A percentile compares a stretch with the other conserved stretches of the same genome.
These are phyloP conservation scores for Tachysurus vachellii DNA, from an alignment of 2,113 vertebrate genomes.

Conservation along the genomic window DNA sequence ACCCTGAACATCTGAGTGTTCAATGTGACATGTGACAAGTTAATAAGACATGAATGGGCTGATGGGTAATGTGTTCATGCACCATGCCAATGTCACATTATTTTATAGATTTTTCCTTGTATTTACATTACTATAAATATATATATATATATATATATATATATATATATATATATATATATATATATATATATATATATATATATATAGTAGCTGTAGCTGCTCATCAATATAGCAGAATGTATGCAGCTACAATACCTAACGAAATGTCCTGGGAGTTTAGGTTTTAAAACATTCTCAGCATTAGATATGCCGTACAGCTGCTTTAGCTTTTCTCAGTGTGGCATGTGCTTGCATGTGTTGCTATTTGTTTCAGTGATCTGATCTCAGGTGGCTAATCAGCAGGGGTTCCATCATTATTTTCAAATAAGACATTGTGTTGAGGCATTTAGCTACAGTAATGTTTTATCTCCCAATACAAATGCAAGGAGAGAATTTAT, in stretches of 20 bases:
- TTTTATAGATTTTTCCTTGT: background rate
- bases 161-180: too few relatives aligned
- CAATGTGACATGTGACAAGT: too few relatives aligned
- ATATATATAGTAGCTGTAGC: too few relatives aligned
- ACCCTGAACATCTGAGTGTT: too few relatives aligned
- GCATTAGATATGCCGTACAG: background rate
- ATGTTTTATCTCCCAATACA: slow-evolving; percentile 1
- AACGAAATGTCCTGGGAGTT: background rate
- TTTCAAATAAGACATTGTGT: slow-evolving; percentile 21
- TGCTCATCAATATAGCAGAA: background rate
- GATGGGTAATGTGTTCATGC: too few relatives aligned
- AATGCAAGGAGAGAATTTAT: background rate
- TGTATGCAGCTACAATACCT: background rate
- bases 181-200: too few relatives aligned
- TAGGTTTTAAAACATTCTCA: background rate
- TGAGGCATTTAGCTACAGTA: slow-evolving; percentile 22
- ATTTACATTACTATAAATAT: background rate
- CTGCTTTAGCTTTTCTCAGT: background rate
- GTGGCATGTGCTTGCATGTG: slow-evolving; percentile 4
- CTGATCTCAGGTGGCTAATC: slow-evolving; percentile 39
- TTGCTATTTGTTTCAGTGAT: slow-evolving; percentile 22
- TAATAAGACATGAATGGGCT: too few relatives aligned
- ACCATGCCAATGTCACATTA: background rate
- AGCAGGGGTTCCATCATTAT: slow-evolving; percentile 40
- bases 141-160: too few relatives aligned